Percentiles rank a stretch among this genome's conserved stretches.
These are phyloP conservation scores for Agonopterix alstromeriana DNA, from an alignment of 2,888 invertebrate species.

Conservation along the genomic window DNA sequence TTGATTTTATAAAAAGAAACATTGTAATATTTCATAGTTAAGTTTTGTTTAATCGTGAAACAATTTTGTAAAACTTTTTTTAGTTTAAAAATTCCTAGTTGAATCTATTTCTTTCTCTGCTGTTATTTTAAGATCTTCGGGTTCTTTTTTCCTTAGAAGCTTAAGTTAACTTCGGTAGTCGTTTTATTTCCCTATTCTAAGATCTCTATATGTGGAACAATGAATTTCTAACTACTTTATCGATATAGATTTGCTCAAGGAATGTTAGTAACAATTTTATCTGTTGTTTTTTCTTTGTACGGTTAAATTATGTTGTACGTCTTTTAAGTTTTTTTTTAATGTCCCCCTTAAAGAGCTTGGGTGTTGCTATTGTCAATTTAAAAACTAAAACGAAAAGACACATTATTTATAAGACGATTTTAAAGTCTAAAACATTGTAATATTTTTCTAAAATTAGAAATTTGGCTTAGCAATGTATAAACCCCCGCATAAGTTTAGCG, in stretches of 20 bases:
- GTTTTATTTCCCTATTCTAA: slow-evolving; percentile 35
- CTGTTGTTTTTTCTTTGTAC: background rate
- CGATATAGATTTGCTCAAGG: slow-evolving; percentile 52
- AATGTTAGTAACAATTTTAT: slow-evolving; percentile 34
- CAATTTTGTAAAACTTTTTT: slow-evolving; percentile 2
- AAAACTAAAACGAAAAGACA: background rate
- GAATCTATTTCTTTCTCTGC: slow-evolving; percentile 26
- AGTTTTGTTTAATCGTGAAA: background rate
- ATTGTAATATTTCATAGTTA: background rate
- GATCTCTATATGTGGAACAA: slow-evolving; percentile 47
- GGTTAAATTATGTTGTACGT: background rate
- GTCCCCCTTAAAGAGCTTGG: background rate
- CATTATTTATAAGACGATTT: background rate
- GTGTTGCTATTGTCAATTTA: background rate
- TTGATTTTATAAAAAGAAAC: background rate
- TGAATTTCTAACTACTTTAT: slow-evolving; percentile 43
- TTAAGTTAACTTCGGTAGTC: slow-evolving; percentile 30
- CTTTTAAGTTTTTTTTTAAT: background rate
- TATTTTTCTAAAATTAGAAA: background rate
- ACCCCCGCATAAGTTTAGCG: no score
- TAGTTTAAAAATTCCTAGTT: slow-evolving; percentile 38
- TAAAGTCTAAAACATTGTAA: background rate
- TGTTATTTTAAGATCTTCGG: slow-evolving; percentile 12
- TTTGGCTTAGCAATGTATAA: background rate
- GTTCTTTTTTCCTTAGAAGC: slow-evolving; percentile 15